Percentiles rank a stretch among this genome's conserved stretches.
Evolutionary conservation across 2,113 vertebrate species (phyloP).

Genomic region (Macaca mulatta): DNA sequence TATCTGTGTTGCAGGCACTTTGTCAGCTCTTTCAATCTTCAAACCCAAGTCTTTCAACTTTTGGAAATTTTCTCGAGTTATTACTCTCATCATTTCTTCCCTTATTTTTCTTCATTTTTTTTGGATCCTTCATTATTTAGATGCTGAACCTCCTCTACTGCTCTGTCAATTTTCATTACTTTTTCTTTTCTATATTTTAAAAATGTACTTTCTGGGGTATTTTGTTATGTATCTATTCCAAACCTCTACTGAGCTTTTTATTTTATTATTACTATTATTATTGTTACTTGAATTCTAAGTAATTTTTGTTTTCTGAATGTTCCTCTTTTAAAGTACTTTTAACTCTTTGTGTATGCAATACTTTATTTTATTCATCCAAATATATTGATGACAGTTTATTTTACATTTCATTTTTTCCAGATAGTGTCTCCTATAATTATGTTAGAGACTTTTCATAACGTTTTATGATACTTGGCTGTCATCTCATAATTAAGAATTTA

Average conservation of each 20-base stretch:
- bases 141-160: neutral
- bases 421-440: neutral
- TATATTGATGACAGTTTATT: neutral
- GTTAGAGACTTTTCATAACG: neutral
- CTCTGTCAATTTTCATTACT: neutral
- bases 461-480: neutral
- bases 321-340: neutral
- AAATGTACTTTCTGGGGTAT: neutral
- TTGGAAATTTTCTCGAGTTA: neutral
- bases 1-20: neutral
- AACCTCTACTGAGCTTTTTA: neutral
- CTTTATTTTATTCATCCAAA: neutral
- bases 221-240: neutral
- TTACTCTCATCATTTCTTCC: neutral
- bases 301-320: neutral
- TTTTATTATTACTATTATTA: neutral
- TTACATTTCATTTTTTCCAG: neutral
- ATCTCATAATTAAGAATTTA: neutral
- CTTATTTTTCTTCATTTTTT: neutral
- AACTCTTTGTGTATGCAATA: neutral
- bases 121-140: neutral
- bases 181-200: neutral
- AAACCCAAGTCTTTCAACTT: neutral
- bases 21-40: neutral
- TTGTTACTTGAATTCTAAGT: neutral